Conservation (phyloP, 1,140 invertebrate genomes). For the Panulirus ornatus region DNA sequence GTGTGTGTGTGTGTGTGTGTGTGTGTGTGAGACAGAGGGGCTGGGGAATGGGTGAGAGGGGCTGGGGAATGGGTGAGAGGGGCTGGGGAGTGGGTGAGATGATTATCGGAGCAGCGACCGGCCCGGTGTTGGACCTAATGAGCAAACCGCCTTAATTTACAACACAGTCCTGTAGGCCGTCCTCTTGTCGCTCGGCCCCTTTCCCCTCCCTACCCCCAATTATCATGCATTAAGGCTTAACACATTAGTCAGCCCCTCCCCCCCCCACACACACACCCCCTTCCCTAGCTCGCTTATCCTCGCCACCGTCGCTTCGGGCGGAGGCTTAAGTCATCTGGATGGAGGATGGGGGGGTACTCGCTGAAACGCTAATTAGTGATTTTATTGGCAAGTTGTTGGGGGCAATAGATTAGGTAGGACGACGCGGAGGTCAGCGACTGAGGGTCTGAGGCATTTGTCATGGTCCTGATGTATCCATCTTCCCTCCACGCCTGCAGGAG, state of each 20-base stretch:
- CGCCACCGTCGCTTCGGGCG: background rate
- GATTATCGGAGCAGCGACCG: background rate
- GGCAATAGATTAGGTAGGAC: background rate
- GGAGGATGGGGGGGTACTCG: background rate
- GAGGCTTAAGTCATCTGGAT: conserved; percentile 11
- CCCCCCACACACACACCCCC: background rate
- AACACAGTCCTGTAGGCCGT: background rate
- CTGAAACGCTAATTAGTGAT: background rate
- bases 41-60: too few species aligned
- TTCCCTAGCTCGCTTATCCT: background rate
- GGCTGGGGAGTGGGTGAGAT: background rate
- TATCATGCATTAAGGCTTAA: conserved; percentile 3
- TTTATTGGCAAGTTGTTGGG: background rate
- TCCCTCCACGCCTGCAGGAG: background rate
- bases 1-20: too few species aligned
- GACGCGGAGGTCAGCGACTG: background rate
- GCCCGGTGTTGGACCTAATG: background rate
- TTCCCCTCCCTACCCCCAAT: background rate
- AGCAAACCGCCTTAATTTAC: background rate
- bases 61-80: background rate
- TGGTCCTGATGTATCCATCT: background rate
- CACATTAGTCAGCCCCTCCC: conserved; percentile 9
- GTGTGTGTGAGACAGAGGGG: too few species aligned
- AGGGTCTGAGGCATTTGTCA: background rate
- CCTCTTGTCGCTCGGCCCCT: background rate